Base-by-base conservation (phyloP, 2,888 invertebrate species). In the Lordiphosa andalusiaca region DNA sequence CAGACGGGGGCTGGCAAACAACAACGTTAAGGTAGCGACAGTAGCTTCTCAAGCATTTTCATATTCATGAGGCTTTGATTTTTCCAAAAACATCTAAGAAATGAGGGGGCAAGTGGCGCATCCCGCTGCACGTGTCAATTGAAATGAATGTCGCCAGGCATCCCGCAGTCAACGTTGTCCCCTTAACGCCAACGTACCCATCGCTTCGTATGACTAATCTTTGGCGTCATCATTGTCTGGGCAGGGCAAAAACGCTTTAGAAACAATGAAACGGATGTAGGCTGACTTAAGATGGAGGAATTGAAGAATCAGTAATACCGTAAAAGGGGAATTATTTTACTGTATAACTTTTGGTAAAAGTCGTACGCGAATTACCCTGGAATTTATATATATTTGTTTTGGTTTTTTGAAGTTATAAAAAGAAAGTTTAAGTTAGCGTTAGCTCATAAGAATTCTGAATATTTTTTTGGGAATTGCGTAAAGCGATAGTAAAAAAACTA, bases 101-200 rank as follows among this genome's bases (percentile, higher is more conserved):
- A 30, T 30, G 30, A 38, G 21, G 9, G 16, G 30, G 25, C 51
- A 44, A 12, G 58, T 41, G 53, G 13, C 10, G 10, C 56, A 61
- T 73, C 71, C 69, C 65, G 66, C 58, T 86, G 83, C 83, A 84
- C 86, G 83, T 84, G 83, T 84, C 83, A 85, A 84, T 86, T 85
- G 83, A 84, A 84, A 86, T 85, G 86, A 86, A 77, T 83, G 86
- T 86, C 71, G 75, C 78, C 73, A 51, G 74, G 68, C 84, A 55
- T 66, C 73, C 70, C 71, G 59, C 72, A 55, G 76, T 71, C 68
- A 25, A 25, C 25, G 80, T 42, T 65, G 54, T 55, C 66, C 44
- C 48, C 60, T 39, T 53, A 30, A 30, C 64, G 49, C 19, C 68
- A 25, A 41, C 38, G 6, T 49, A 35, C 36, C 53, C 19, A 19